These are phyloP conservation scores for Passerina amoena DNA, from an alignment of 2,113 vertebrate genomes.

Conservation along the genomic window DNA sequence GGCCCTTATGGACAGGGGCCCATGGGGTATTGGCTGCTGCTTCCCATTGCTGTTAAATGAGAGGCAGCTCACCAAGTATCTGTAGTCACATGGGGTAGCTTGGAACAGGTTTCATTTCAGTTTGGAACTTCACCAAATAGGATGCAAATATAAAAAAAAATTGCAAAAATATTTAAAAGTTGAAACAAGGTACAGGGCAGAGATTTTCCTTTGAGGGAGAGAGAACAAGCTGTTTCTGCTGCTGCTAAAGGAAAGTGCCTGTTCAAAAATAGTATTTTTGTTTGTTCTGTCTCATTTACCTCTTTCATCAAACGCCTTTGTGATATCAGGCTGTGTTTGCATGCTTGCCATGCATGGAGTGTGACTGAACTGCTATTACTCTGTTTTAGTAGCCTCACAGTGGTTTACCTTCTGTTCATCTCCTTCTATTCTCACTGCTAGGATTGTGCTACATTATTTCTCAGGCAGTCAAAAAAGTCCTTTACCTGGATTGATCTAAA, in stretches of 20 bases:
- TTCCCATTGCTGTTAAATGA: not conserved
- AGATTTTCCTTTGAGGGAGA: constrained; percentile 5
- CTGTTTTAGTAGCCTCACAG: not conserved
- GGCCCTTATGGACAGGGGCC: not conserved
- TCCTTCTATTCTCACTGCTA: not conserved
- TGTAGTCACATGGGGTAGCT: not conserved
- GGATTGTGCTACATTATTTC: not conserved
- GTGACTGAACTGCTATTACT: not conserved
- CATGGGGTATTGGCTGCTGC: not conserved
- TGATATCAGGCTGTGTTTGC: not conserved
- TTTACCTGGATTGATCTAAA: not conserved
- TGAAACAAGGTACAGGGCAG: not conserved
- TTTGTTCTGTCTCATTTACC: not conserved
- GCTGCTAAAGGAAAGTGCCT: not conserved
- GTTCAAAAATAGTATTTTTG: not conserved
- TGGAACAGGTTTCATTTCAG: not conserved
- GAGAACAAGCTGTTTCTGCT: not conserved
- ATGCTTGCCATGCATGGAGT: not conserved
- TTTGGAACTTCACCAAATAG: not conserved
- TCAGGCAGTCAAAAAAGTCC: not conserved
- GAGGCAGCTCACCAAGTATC: not conserved
- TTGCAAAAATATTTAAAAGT: not conserved
- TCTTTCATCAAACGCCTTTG: not conserved
- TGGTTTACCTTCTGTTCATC: not conserved
- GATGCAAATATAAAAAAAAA: constrained; percentile 3